phyloP scores from a whole-genome alignment of 2,888 invertebrate species.

The Neoscelio sp. region DNA sequence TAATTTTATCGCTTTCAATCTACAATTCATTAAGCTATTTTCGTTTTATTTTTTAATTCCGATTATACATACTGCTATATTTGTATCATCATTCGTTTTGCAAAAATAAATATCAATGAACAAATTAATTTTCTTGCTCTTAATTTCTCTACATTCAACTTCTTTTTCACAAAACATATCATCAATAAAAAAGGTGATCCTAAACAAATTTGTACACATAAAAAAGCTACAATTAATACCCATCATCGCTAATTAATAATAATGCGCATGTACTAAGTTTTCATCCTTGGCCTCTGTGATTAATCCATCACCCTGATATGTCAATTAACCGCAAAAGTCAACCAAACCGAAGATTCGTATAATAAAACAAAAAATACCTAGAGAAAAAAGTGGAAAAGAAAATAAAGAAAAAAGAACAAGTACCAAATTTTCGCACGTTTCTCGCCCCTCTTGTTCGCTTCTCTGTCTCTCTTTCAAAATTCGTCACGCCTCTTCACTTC shows the following conservation, averaged over 20 bases:
- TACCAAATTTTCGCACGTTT: conserved; percentile 21
- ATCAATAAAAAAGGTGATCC: conserved; percentile 26
- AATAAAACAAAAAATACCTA: conserved; percentile 63
- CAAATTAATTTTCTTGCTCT: too few relatives aligned
- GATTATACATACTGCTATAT: conserved; percentile 2
- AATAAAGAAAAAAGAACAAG: conserved; percentile 13
- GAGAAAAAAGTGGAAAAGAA: conserved; percentile 78
- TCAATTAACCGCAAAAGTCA: conserved; percentile 63
- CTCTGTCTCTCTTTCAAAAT: conserved; percentile 34
- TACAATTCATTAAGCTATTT: too few relatives aligned
- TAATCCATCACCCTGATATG: conserved; percentile 71
- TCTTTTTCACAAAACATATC: too few relatives aligned
- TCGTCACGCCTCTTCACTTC: conserved; percentile 12
- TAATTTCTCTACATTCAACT: conserved; percentile 1
- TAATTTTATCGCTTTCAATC: too few relatives aligned
- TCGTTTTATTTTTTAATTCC: too few relatives aligned
- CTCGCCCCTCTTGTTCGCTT: conserved; percentile 25
- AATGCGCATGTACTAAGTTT: conserved; percentile 78
- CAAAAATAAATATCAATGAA: too few relatives aligned
- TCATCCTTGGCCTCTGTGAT: conserved; percentile 73
- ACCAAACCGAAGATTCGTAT: conserved; percentile 20
- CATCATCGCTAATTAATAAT: conserved; percentile 81
- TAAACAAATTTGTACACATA: conserved; percentile 71
- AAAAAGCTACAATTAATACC: conserved; percentile 76
- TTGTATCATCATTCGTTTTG: too few relatives aligned